phyloP scores from a whole-genome alignment of 2,797 vertebrate species.

The Acridotheres tristis region DNA sequence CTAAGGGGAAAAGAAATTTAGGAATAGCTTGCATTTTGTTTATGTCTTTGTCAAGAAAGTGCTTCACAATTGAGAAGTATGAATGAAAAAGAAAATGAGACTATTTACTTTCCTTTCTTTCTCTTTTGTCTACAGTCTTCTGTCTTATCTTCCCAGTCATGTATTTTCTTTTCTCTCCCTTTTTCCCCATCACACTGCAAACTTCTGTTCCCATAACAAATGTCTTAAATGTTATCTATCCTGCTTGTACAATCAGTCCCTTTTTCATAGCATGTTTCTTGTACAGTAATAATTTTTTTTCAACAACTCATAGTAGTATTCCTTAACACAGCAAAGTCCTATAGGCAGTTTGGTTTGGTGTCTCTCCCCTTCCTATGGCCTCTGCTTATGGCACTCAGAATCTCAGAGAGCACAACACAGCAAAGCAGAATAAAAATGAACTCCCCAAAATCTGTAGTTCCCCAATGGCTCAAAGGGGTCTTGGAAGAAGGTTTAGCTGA shows the following conservation, averaged over 20 bases:
- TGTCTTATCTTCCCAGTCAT: background rate
- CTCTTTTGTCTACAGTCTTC: background rate
- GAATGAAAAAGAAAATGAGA: background rate
- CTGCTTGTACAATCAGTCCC: background rate
- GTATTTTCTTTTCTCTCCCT: background rate
- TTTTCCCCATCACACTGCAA: background rate
- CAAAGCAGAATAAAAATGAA: constrained; percentile 16
- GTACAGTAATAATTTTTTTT: background rate
- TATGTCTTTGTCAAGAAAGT: background rate
- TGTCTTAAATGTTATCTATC: background rate
- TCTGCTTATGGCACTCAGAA: background rate
- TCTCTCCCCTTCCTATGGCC: background rate
- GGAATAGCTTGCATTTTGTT: background rate
- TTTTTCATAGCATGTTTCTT: background rate
- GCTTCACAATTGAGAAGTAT: background rate
- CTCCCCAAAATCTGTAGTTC: background rate
- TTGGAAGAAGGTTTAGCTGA: constrained; percentile 30
- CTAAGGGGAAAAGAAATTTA: background rate
- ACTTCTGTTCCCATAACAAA: background rate
- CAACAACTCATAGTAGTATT: background rate
- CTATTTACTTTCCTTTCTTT: background rate
- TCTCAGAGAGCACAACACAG: background rate
- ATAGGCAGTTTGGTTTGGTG: background rate
- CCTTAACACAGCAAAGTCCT: constrained; percentile 26
- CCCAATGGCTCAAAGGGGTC: background rate